A percentile compares a stretch with the other conserved stretches of the same genome.
These are phyloP conservation scores for Tuta absoluta DNA, from an alignment of 2,888 invertebrate genomes.

Conservation along the genomic window DNA sequence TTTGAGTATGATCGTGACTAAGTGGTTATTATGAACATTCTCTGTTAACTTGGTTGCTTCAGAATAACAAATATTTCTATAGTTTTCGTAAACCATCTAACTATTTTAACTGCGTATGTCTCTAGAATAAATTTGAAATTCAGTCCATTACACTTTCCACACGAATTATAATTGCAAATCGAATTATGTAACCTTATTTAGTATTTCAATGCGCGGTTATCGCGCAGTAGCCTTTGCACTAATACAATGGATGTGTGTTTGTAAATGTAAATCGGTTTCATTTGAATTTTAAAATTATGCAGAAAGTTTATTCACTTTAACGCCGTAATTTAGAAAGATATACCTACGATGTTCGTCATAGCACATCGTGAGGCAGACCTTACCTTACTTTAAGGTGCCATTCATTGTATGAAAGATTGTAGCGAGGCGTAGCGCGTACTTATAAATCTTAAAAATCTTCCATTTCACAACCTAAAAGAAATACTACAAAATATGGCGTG, in stretches of 20 bases:
- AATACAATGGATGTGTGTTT: constrained; percentile 2
- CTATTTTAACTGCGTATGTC: neutral
- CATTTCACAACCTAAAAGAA: too few relatives aligned
- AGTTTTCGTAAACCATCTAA: too few relatives aligned
- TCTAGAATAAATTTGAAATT: constrained; percentile 7
- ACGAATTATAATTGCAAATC: constrained; percentile 3
- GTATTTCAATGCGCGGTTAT: constrained; percentile 28
- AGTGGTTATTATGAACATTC: neutral
- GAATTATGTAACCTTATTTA: neutral
- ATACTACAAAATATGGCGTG: too few relatives aligned
- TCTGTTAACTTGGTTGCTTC: neutral
- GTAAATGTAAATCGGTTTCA: neutral
- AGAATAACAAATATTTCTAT: neutral
- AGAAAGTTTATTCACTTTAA: neutral
- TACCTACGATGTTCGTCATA: too few relatives aligned
- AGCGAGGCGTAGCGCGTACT: too few relatives aligned
- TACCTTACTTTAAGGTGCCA: too few relatives aligned
- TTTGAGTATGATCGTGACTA: too few relatives aligned
- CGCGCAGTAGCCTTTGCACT: constrained; percentile 31
- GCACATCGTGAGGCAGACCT: neutral
- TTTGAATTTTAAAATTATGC: neutral
- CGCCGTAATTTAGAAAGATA: neutral
- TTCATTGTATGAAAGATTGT: too few relatives aligned
- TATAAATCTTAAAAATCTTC: too few relatives aligned
- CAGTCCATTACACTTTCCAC: constrained; percentile 34